A percentile compares a stretch with the other conserved stretches of the same genome.
phyloP scores from a whole-genome alignment of 2,888 invertebrate species.

The Coelogynopora nodosa region DNA sequence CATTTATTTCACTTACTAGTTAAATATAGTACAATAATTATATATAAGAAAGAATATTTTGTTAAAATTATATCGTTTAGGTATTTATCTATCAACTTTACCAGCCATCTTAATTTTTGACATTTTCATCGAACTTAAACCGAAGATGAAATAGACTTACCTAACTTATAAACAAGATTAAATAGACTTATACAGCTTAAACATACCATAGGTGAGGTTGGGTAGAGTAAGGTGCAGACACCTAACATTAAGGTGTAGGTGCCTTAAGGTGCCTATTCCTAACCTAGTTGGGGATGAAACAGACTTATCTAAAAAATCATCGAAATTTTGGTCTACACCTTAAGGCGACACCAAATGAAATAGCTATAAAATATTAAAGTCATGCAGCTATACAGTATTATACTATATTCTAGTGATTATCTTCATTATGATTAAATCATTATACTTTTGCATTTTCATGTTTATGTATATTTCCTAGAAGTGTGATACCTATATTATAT shows the following conservation, averaged over 20 bases:
- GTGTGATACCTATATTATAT: no score
- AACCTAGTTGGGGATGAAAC: background rate
- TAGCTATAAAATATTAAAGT: no score
- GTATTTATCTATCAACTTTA: background rate
- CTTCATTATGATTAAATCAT: no score
- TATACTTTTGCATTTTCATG: no score
- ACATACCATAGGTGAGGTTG: background rate
- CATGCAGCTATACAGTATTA: no score
- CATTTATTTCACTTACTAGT: background rate
- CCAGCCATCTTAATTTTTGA: background rate
- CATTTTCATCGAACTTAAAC: background rate
- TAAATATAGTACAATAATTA: no score
- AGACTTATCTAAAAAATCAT: background rate
- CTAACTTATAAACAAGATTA: background rate
- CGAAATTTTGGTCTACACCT: no score
- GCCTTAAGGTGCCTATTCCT: background rate
- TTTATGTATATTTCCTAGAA: no score
- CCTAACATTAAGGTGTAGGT: no score
- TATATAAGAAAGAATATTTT: no score
- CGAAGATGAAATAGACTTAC: background rate
- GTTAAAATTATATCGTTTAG: background rate
- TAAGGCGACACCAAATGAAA: no score
- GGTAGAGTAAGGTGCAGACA: background rate
- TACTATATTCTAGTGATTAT: no score
- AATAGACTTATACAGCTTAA: background rate